These are phyloP conservation scores for Pogonognathellus flavescens DNA, from an alignment of 1,140 invertebrate genomes.

Conservation along the genomic window DNA sequence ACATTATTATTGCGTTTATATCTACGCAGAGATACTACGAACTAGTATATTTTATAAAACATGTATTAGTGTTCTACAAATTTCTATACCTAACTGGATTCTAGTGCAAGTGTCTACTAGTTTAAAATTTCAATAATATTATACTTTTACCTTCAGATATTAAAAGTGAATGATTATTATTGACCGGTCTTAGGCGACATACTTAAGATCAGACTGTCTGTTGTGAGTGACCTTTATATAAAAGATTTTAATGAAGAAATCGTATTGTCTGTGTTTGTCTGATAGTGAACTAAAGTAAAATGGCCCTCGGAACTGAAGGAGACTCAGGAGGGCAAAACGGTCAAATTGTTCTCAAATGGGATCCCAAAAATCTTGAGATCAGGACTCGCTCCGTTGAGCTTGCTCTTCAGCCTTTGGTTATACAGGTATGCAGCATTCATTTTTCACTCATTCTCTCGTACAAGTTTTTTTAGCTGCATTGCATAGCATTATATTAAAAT, in stretches of 20 bases:
- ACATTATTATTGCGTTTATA: too few relatives aligned
- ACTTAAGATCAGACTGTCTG: too few relatives aligned
- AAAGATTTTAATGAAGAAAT: conserved; percentile 3
- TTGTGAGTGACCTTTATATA: background rate
- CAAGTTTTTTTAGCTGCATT: conserved; percentile 2
- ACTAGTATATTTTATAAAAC: too few relatives aligned
- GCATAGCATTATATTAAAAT: background rate
- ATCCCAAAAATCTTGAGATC: conserved; percentile 97
- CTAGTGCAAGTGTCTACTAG: too few relatives aligned
- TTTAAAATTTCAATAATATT: too few relatives aligned
- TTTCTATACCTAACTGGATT: too few relatives aligned
- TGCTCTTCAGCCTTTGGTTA: conserved; percentile 92
- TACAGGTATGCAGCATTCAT: conserved; percentile 79
- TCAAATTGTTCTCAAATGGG: conserved; percentile 82
- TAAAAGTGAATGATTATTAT: too few relatives aligned
- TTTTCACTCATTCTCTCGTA: conserved; percentile 8
- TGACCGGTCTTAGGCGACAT: too few relatives aligned
- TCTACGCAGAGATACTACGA: too few relatives aligned
- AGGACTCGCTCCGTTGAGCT: conserved; percentile 96
- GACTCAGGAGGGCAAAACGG: conserved; percentile 29
- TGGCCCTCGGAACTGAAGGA: conserved; percentile 69
- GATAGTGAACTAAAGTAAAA: conserved; percentile 41
- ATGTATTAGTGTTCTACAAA: too few relatives aligned
- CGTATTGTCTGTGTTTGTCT: background rate
- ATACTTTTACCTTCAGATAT: too few relatives aligned